phyloP scores from a whole-genome alignment of 2,797 vertebrate species.

The Tenualosa ilisha region DNA sequence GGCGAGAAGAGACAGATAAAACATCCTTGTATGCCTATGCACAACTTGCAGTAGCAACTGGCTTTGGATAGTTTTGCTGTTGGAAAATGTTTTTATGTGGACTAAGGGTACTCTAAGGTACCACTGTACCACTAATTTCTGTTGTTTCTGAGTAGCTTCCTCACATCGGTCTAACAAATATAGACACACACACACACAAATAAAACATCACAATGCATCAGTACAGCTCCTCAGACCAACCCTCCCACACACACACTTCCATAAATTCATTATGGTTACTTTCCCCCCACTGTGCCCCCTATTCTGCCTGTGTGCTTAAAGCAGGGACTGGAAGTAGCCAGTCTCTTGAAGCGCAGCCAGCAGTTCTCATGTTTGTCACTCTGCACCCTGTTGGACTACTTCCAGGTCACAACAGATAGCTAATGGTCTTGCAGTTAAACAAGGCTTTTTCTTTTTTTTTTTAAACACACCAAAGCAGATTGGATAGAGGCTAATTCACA shows the following conservation, averaged over 20 bases:
- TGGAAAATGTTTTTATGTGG: not conserved
- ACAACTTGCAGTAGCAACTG: slow-evolving; percentile 2
- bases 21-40: not conserved
- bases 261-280: not conserved
- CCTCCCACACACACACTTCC: not conserved
- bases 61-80: not conserved
- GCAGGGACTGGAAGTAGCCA: not conserved
- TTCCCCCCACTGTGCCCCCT: not conserved
- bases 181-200: not conserved
- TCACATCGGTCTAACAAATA: too few species aligned
- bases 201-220: not conserved
- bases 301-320: not conserved
- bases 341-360: not conserved
- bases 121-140: not conserved
- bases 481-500: not conserved
- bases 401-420: slow-evolving; percentile 15
- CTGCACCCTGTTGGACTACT: slow-evolving; percentile 3
- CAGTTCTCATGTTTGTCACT: slow-evolving; percentile 8
- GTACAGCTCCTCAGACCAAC: not conserved
- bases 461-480: not conserved
- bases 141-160: not conserved
- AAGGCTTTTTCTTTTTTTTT: not conserved
- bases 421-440: not conserved
- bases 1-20: not conserved
- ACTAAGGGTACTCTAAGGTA: not conserved